Evolutionary conservation across 2,888 invertebrate species (phyloP).

Genomic region (Leptinotarsa tumamoca): DNA sequence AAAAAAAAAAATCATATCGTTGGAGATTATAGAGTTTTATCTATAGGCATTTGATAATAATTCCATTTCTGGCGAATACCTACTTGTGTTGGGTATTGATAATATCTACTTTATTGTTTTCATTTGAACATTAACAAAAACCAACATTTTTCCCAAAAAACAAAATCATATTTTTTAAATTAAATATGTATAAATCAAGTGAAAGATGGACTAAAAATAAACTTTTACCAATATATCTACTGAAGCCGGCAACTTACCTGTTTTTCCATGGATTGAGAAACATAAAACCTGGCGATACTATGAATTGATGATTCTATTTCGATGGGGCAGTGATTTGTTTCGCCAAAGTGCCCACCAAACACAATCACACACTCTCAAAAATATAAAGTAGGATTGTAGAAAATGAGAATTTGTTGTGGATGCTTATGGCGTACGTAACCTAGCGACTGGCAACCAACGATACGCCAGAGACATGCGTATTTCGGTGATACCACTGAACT

Average conservation of each 20-base stretch:
- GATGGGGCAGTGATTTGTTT: neutral
- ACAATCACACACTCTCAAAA: neutral
- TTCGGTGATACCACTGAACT: neutral
- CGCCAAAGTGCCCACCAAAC: conserved; percentile 1
- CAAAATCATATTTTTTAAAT: too few species aligned
- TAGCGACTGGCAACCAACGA: conserved; percentile 46
- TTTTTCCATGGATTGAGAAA: neutral
- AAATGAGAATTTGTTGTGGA: conserved; percentile 11
- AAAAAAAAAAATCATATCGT: too few species aligned
- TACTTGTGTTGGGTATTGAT: too few species aligned
- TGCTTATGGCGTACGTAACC: conserved; percentile 43
- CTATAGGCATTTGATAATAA: too few species aligned
- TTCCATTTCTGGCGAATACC: too few species aligned
- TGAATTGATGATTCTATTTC: neutral
- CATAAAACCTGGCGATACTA: neutral
- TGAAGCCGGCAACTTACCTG: conserved; percentile 1
- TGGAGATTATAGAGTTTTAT: too few species aligned
- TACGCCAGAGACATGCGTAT: conserved; percentile 36
- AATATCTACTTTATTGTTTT: neutral
- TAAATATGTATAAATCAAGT: too few species aligned
- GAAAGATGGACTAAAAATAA: neutral
- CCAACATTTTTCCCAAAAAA: too few species aligned
- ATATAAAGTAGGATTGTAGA: conserved; percentile 21
- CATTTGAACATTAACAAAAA: too few species aligned
- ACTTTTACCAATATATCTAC: neutral